A percentile compares a stretch with the other conserved stretches of the same genome.
Evolutionary conservation across 2,888 invertebrate species (phyloP).

Genomic region (Automeris io): DNA sequence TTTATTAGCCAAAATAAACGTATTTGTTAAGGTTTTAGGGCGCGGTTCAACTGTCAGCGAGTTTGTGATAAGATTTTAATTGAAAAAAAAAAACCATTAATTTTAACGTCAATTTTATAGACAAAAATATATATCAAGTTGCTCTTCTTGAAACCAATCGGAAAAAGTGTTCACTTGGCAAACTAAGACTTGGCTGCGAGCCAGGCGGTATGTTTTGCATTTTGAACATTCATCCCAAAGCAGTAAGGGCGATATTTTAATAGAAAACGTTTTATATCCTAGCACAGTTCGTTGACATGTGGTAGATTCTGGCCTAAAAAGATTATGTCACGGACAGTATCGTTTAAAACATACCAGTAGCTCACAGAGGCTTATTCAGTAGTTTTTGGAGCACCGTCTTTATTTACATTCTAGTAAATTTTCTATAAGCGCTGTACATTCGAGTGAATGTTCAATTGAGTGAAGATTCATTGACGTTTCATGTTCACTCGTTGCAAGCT

Average conservation of each 20-base stretch:
- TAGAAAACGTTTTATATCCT: slow-evolving; percentile 4
- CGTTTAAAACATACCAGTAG: background rate
- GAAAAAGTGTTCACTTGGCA: slow-evolving; percentile 12
- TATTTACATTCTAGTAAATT: too few species aligned
- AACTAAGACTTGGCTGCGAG: slow-evolving; percentile 7
- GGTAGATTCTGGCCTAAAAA: slow-evolving; percentile 7
- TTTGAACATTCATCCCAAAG: slow-evolving; percentile 4
- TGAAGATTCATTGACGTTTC: too few species aligned
- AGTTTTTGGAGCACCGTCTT: too few species aligned
- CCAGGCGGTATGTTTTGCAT: slow-evolving; percentile 6
- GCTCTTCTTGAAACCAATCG: slow-evolving; percentile 10
- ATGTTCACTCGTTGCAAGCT: too few species aligned
- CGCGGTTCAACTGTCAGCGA: background rate
- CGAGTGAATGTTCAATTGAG: too few species aligned
- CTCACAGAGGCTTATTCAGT: too few species aligned
- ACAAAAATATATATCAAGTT: slow-evolving; percentile 3
- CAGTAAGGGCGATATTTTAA: slow-evolving; percentile 6
- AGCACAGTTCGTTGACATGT: slow-evolving; percentile 8
- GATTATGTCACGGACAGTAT: slow-evolving; percentile 5
- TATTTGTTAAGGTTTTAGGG: background rate
- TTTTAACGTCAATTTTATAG: too few species aligned
- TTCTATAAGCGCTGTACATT: too few species aligned
- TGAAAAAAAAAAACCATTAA: too few species aligned
- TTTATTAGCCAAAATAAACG: slow-evolving; percentile 4
- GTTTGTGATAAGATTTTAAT: background rate